phyloP scores from a whole-genome alignment of 2,113 vertebrate species.

The Excalfactoria chinensis region DNA sequence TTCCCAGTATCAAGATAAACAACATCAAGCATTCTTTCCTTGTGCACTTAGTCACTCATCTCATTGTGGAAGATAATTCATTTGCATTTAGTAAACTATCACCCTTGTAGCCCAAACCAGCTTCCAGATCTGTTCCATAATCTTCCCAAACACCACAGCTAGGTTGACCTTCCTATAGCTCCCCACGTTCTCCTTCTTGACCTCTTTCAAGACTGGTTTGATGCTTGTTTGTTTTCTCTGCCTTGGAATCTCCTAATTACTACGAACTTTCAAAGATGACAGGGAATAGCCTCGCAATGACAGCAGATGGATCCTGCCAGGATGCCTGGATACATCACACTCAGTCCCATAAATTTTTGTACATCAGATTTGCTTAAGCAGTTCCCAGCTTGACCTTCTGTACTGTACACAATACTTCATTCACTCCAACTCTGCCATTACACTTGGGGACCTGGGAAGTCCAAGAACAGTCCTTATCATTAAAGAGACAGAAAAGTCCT shows the following conservation, averaged over 20 bases:
- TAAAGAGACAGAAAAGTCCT: background rate
- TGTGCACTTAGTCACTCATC: background rate
- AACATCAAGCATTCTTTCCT: background rate
- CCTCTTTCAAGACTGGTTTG: background rate
- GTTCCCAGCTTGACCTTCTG: background rate
- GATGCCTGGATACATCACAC: background rate
- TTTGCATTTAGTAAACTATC: background rate
- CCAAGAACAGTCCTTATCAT: background rate
- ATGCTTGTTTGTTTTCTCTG: background rate
- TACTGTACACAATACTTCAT: background rate
- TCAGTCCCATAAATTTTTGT: background rate
- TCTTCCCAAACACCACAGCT: background rate
- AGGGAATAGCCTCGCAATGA: accelerated
- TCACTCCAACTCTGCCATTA: background rate
- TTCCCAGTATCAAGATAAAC: background rate
- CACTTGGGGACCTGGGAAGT: background rate
- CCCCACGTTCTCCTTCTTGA: accelerated
- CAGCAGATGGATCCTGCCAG: background rate
- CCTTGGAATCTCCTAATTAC: background rate
- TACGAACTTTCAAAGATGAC: background rate
- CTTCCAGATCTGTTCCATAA: background rate
- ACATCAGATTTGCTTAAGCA: background rate
- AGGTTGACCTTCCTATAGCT: background rate
- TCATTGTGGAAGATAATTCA: background rate
- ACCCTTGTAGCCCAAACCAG: background rate